Conservation (phyloP, 2,888 invertebrate species). For the Drosophila mimica region DNA sequence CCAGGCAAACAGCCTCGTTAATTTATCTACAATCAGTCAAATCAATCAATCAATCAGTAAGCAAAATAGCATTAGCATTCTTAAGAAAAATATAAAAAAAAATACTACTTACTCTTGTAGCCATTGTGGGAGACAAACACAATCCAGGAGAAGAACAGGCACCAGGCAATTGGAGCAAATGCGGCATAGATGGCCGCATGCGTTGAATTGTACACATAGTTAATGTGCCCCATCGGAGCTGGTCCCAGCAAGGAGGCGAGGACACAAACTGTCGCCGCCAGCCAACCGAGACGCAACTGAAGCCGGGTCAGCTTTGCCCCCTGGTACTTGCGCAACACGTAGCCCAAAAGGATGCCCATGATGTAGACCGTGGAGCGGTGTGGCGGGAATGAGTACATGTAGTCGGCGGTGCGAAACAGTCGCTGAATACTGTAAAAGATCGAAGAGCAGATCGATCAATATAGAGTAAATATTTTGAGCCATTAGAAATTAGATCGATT, state of each 20-base stretch:
- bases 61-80: not conserved
- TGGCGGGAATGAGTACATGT: slow-evolving; percentile 89
- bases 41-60: not conserved
- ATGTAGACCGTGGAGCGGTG: slow-evolving; percentile 89
- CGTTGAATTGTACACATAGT: slow-evolving; percentile 87
- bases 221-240: slow-evolving; percentile 88
- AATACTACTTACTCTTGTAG: slow-evolving; percentile 85
- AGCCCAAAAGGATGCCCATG: slow-evolving; percentile 88
- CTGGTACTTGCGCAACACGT: slow-evolving; percentile 86
- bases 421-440: slow-evolving; percentile 86
- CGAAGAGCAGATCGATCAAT: not conserved
- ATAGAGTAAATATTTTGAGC: not conserved
- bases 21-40: slow-evolving; percentile 84
- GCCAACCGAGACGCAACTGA: slow-evolving; percentile 87
- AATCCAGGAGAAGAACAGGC: slow-evolving; percentile 89
- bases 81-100: not conserved
- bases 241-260: slow-evolving; percentile 87
- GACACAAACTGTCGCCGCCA: slow-evolving; percentile 86
- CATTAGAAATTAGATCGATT: not conserved
- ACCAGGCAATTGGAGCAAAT: slow-evolving; percentile 90
- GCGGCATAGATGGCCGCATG: slow-evolving; percentile 90
- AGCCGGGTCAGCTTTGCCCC: slow-evolving; percentile 83
- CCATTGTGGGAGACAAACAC: slow-evolving; percentile 88
- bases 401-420: slow-evolving; percentile 89
- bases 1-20: slow-evolving; percentile 87